Base-by-base conservation (phyloP, 2,888 invertebrate species). In the Amphipyra berbera region DNA sequence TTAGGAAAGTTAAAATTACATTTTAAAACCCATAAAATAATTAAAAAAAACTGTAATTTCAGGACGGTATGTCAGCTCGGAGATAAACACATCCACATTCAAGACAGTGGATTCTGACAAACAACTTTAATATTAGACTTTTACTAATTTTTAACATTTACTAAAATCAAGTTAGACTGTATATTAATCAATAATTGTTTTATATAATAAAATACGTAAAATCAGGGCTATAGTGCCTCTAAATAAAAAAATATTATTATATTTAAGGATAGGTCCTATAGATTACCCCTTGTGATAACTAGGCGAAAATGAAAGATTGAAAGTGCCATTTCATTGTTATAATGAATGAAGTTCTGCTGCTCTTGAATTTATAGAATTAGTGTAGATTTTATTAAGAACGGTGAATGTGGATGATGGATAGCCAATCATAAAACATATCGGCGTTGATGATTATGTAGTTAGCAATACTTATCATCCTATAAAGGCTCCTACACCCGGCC, bases 41-140 rank as follows among this genome's bases (percentile, higher is more conserved):
- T 15, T 7, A 47, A 40, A 58, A 61, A 73, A 42, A 57, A 77
- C 37, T 80, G 76, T 78, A 68, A 83, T 94, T 94, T 88, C 94
- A 94, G 94, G 94, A 93, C 53, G 94, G 94, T 82, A 89, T 94
- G 92, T 92, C 93, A 63, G 83, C 86, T 68, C 85, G 86, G 76
- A 79, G 86, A 79, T 94, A 91, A 84, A 85, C 47, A 66, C 86
- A 71, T 86, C 83, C 84, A 84, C 85, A 68, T 33, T 74, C 68
- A 60, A 76, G 84, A 74, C 84, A 64, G 81, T 86, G 88, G 86
- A 81, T 82, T 78, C 61, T 41, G 73, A 76, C 56, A 61, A 76
- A 69, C 67, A 62, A 67, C 41, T 60, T 61, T 64, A 64, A 60
- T 48, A 63, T 55, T 62, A 61, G 1, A 54, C 5, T 10, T 59